A percentile compares a stretch with the other conserved stretches of the same genome.
Evolutionary conservation across 2,888 invertebrate genomes (phyloP).

Genomic region (Oithona nana): DNA sequence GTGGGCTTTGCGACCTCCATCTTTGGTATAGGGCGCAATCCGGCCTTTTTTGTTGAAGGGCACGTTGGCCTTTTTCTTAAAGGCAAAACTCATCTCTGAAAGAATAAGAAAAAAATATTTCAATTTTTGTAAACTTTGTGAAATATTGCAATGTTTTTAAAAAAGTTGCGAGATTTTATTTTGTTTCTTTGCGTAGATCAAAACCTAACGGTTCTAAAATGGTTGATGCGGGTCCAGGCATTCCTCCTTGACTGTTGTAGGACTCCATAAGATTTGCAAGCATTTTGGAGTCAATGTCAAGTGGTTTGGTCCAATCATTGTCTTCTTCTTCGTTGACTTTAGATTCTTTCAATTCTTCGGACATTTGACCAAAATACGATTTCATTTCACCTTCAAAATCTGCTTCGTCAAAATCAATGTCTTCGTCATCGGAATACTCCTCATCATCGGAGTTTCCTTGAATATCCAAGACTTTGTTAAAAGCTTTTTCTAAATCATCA

Average conservation of each 20-base stretch:
- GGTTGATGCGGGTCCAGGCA: constrained; percentile 8
- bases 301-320: background rate
- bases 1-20: constrained; percentile 2
- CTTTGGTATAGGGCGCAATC: constrained; percentile 8
- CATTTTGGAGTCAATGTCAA: constrained; percentile 6
- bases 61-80: background rate
- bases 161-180: no score
- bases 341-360: background rate
- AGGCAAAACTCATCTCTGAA: constrained; percentile 3
- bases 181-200: no score
- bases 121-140: background rate
- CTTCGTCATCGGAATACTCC: background rate
- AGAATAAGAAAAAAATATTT: no score
- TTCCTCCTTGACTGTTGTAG: background rate
- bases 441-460: background rate
- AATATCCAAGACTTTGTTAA: background rate
- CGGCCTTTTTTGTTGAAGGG: constrained; percentile 4
- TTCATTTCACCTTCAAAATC: background rate
- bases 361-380: background rate
- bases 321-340: constrained; percentile 2
- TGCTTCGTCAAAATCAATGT: background rate
- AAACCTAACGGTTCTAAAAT: background rate
- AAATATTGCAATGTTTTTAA: no score
- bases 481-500: background rate
- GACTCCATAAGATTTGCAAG: constrained; percentile 8